Percentiles rank a stretch among this genome's conserved stretches.
These are phyloP conservation scores for Heterotilapia buettikoferi DNA, from an alignment of 2,113 vertebrate species.

Conservation along the genomic window DNA sequence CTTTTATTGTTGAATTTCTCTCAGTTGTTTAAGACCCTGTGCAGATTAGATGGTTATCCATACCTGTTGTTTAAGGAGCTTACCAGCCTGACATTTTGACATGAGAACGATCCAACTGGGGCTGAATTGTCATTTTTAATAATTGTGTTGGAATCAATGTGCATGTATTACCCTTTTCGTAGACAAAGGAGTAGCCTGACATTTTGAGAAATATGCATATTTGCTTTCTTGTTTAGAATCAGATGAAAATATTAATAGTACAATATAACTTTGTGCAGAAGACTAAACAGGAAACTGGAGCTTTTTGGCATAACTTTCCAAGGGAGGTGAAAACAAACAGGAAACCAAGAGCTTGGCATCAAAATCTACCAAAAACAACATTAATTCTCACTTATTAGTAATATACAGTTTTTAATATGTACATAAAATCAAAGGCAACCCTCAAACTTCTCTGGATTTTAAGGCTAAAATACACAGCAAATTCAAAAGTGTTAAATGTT, in stretches of 20 bases:
- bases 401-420: no score
- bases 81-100: not conserved
- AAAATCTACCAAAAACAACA: not conserved
- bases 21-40: not conserved
- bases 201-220: not conserved
- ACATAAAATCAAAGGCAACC: not conserved
- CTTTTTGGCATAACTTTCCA: not conserved
- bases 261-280: not conserved
- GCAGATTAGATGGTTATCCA: not conserved
- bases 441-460: not conserved
- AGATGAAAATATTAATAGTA: not conserved
- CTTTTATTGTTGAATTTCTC: not conserved
- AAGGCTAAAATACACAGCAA: not conserved
- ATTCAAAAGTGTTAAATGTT: not conserved
- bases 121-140: not conserved
- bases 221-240: not conserved
- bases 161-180: not conserved
- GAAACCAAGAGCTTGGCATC: not conserved
- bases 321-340: not conserved
- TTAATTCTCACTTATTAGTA: not conserved
- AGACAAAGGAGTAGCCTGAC: not conserved
- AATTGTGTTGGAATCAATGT: not conserved
- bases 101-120: not conserved
- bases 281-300: not conserved
- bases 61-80: not conserved